Base-by-base conservation (phyloP, 2,113 vertebrate species). In the Pteruthius melanotis region DNA sequence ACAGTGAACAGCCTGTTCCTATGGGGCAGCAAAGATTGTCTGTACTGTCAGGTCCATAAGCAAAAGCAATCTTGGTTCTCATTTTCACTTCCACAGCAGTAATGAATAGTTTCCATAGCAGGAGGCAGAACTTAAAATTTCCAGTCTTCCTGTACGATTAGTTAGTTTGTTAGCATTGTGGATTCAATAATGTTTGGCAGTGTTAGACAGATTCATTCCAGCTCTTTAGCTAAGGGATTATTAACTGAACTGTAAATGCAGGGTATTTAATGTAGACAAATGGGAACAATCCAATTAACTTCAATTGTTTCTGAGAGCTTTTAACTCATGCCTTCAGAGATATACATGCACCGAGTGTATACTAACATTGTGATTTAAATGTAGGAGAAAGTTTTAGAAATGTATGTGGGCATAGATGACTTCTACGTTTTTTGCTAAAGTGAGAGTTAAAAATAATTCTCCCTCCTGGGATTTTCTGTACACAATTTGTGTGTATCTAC, bases 181-280 rank as follows among this genome's bases (percentile, higher is more conserved):
- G 53, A 87, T 64, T 87, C 65, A 72, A 28, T 53, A 30, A 71
- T 42, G 45, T 84, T 65, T 86, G 54, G 26, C 45, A 77, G 63
- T 7, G 49, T 33, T 49, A 77, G 63, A 61, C 44, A 57, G 70
- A 77, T 85, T 76, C 39, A 68, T 82, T 85, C 49, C 57, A 88
- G 64, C 80, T 87, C 60, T 71, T 89, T 72, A 86, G 50, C 59
- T 70, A 47, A 0, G 4, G 69, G 83, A 89, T 90, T 93, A 86
- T 80, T 91, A 94, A 84, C 64, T 64, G n/a, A 85, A 89, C 47
- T 83, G 52, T 72, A 94, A 89, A 68, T 44, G 60, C n/a, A 74
- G 40, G 53, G 56, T 66, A 83, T 91, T 86, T 92, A 93, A 81
- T 15, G 27, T 20, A 87, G 83, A 84, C 23, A 87, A 83, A 87